phyloP scores from a whole-genome alignment of 1,140 invertebrate genomes.

The Mercenaria mercenaria region DNA sequence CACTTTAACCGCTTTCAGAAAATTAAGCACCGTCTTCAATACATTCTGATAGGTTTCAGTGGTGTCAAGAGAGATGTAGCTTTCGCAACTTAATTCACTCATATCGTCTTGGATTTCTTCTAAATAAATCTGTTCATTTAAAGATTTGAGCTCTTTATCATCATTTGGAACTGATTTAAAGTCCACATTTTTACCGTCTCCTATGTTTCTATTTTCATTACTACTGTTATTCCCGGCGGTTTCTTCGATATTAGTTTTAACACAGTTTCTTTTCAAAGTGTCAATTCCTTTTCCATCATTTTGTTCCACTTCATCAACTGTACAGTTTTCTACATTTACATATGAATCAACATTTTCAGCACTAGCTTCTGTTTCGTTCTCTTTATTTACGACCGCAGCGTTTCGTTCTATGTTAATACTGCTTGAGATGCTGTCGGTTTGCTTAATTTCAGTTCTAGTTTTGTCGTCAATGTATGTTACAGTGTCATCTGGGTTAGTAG shows the following conservation, averaged over 20 bases:
- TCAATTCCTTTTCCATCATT: no score
- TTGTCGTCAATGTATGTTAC: background rate
- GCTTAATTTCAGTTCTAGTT: background rate
- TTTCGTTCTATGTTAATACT: background rate
- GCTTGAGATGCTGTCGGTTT: background rate
- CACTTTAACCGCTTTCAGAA: constrained; percentile 88
- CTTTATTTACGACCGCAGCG: background rate
- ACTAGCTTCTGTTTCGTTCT: background rate
- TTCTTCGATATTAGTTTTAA: background rate
- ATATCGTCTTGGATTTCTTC: no score
- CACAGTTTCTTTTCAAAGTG: no score
- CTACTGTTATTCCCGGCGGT: background rate
- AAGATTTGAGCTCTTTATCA: background rate
- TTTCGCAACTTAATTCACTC: no score
- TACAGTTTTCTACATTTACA: constrained; percentile 75
- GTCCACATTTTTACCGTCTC: no score
- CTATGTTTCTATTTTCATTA: no score
- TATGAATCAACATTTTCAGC: background rate
- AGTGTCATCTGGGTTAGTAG: background rate
- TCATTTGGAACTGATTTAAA: no score
- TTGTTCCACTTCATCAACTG: no score
- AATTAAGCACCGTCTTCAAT: background rate
- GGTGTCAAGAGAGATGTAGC: background rate
- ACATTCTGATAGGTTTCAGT: background rate
- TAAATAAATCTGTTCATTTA: background rate